Evolutionary conservation across 1,140 invertebrate genomes (phyloP), one percentile per base, ranked within the genome.

Genomic region (Heterodera carotae): DNA sequence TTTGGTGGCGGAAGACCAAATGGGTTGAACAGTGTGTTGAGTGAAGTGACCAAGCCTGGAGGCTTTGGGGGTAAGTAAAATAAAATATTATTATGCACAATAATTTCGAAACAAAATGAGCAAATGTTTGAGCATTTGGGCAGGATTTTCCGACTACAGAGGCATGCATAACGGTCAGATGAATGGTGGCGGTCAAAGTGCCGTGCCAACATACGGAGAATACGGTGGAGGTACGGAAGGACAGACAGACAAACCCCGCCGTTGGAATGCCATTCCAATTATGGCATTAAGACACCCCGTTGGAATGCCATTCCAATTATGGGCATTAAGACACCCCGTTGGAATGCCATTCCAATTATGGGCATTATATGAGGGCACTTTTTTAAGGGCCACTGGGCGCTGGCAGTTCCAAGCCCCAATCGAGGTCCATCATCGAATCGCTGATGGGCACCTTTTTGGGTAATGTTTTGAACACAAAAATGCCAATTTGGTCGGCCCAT

Each of bases 381-480:
- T 25, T 68, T 64, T 62, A 70, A 77, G 76, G 76, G 10, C 76
- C 76, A 18, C 48, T 78, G 33, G 76, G 76, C 27, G 72, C 70
- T 15, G 66, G 48, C 33, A 43, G 53, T 12, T 60, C 70, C 22
- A 59, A 56, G 59, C 59, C 72, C 7, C 76, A 78, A 36, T 62
- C 70, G 33, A 56, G 75, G 43, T 78, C 76, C 15, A 43, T 75
- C 31, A 60, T 78, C 53, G 76, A 73, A 29, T 77, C 76, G 59
- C 59, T 78, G 6, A 78, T 78, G 76, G 73, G 75, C 64, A 75
- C 76, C n/a, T 78, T 78, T 56, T 60, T 78, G n/a, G 76, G 76
- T 78, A 56, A 0, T 18, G 27, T 1, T 0, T 66, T 66, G 8
- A 6, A 66, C 22, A 15, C 8, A 25, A 66, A 22, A 22, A 18